phyloP scores from a whole-genome alignment of 2,113 vertebrate genomes.

The Mellivora capensis region DNA sequence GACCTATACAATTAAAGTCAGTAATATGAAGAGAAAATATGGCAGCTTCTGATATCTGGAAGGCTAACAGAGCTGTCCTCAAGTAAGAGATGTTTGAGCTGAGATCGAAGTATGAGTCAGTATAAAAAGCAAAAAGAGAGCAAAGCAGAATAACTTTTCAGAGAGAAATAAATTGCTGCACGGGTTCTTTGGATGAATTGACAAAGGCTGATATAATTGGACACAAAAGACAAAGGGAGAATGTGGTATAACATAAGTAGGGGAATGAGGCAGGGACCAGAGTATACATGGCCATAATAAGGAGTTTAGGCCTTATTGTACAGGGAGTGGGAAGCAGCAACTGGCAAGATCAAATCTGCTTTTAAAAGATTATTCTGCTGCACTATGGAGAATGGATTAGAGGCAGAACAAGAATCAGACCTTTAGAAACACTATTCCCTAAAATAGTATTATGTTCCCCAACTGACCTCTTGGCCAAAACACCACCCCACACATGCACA shows the following conservation, averaged over 20 bases:
- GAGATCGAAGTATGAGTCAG: neutral
- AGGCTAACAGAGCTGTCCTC: neutral
- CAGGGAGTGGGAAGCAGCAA: neutral
- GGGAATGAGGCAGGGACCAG: neutral
- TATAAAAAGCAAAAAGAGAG: neutral
- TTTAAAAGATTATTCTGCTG: slow-evolving; percentile 7
- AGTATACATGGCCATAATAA: neutral
- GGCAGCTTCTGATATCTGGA: neutral
- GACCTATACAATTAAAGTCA: neutral
- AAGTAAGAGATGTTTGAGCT: neutral
- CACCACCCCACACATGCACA: neutral
- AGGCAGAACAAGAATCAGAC: neutral
- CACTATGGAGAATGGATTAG: neutral
- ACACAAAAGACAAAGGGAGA: neutral
- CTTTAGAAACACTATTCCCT: neutral
- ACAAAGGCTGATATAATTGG: neutral
- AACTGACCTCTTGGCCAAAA: accelerated
- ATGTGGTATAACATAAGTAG: neutral
- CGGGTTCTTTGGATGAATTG: neutral
- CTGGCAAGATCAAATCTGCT: neutral
- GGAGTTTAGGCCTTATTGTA: neutral
- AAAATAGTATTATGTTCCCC: neutral
- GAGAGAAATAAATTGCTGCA: neutral
- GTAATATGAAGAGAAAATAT: neutral
- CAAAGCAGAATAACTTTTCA: neutral